Percentiles rank a stretch among this genome's conserved stretches.
These are phyloP conservation scores for Aporophyla nigra DNA, from an alignment of 2,888 invertebrate species.

Conservation along the genomic window DNA sequence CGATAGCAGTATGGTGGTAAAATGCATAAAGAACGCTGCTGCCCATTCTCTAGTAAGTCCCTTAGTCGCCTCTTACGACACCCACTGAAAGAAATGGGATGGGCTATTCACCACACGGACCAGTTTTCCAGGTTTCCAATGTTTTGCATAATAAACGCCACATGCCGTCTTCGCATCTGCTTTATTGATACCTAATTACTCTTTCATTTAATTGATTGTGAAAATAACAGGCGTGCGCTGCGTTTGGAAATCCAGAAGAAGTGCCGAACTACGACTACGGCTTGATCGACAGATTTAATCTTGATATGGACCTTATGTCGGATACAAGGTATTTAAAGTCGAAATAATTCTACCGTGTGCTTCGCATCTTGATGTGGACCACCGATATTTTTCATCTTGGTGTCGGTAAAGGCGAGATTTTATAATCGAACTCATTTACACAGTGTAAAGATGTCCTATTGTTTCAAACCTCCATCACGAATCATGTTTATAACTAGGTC, in stretches of 20 bases:
- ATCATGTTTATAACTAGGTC: neutral
- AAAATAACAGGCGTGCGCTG: slow-evolving; percentile 69
- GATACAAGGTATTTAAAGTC: slow-evolving; percentile 38
- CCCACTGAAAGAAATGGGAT: no score
- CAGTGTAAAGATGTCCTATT: neutral
- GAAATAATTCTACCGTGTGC: neutral
- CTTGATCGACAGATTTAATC: slow-evolving; percentile 68
- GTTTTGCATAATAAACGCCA: neutral
- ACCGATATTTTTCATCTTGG: neutral
- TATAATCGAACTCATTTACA: neutral
- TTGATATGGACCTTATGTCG: slow-evolving; percentile 70
- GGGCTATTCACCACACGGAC: no score
- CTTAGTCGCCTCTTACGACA: no score
- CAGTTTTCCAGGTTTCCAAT: neutral
- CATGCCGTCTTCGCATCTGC: neutral
- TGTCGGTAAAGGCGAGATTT: no score
- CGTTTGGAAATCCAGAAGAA: slow-evolving; percentile 69
- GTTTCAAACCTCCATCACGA: neutral
- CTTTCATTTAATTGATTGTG: neutral
- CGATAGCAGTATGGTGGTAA: no score
- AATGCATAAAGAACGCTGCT: no score
- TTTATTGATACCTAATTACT: no score
- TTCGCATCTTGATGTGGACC: neutral
- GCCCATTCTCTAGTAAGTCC: no score
- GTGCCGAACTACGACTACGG: slow-evolving; percentile 58